Conservation (phyloP, 2,113 vertebrate species). For the Ceratotherium simum region DNA sequence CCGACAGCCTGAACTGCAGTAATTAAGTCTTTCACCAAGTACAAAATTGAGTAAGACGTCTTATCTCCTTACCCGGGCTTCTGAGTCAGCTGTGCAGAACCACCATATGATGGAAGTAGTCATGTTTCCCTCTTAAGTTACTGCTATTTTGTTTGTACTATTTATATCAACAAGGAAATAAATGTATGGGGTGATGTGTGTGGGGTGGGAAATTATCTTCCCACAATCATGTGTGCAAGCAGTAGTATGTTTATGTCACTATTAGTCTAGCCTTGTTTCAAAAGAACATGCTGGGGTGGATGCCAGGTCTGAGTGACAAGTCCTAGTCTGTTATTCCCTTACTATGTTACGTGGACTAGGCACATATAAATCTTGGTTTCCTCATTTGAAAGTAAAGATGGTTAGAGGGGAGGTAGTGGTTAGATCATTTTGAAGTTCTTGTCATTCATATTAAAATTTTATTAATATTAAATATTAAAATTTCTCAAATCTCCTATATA, state of each 20-base stretch:
- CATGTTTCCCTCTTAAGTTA: neutral
- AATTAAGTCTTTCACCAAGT: neutral
- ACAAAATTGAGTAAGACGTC: neutral
- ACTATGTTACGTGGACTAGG: neutral
- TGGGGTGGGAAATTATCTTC: neutral
- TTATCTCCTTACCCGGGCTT: neutral
- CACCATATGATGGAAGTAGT: neutral
- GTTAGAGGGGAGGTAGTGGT: neutral
- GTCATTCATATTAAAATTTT: too few species aligned
- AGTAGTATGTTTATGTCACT: neutral
- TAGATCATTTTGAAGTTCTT: neutral
- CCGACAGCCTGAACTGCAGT: neutral
- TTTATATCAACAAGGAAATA: slow-evolving; percentile 30
- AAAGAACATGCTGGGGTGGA: neutral
- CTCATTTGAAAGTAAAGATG: slow-evolving; percentile 13
- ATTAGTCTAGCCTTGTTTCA: neutral
- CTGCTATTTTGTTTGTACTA: slow-evolving; percentile 28
- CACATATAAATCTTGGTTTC: neutral
- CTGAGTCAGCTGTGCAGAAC: slow-evolving; percentile 6
- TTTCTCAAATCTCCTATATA: neutral
- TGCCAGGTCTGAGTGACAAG: neutral
- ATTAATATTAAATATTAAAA: neutral
- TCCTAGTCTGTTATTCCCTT: neutral
- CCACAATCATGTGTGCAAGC: neutral
- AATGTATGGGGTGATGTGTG: neutral